phyloP scores from a whole-genome alignment of 2,797 vertebrate genomes.

The Sebastes diaconus region DNA sequence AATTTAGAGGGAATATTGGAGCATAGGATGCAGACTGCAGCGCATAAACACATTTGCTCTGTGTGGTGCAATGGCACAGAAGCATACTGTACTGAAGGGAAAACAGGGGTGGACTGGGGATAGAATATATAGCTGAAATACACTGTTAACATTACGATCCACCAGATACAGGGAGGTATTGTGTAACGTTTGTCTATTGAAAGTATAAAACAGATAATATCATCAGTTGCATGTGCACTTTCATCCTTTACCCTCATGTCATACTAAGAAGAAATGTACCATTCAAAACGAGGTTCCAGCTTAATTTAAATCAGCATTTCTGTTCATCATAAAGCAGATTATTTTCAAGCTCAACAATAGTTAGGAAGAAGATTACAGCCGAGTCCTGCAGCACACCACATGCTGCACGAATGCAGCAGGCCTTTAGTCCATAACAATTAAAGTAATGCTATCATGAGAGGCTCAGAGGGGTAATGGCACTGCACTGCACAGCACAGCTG shows the following conservation, averaged over 20 bases:
- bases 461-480: conserved; percentile 69
- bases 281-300: conserved; percentile 6
- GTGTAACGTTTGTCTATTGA: not conserved
- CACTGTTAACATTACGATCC: not conserved
- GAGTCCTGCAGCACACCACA: conserved; percentile 48
- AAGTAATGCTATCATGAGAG: conserved; percentile 77
- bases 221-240: not conserved
- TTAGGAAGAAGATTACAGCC: conserved; percentile 70
- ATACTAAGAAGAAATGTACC: not conserved
- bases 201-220: not conserved
- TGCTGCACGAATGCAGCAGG: conserved; percentile 51
- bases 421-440: conserved; percentile 78
- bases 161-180: not conserved
- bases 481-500: conserved; percentile 59
- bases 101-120: not conserved
- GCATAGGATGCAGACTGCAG: conserved; percentile 22
- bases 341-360: conserved; percentile 63
- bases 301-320: conserved; percentile 52
- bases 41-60: conserved; percentile 29
- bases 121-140: not conserved
- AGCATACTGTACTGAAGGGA: conserved; percentile 1
- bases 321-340: conserved; percentile 63
- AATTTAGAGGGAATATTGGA: conserved; percentile 45
- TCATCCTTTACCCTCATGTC: not conserved
- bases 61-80: conserved; percentile 26